Base-by-base conservation (phyloP, 2,797 vertebrate species). In the Urophycis tenuis region DNA sequence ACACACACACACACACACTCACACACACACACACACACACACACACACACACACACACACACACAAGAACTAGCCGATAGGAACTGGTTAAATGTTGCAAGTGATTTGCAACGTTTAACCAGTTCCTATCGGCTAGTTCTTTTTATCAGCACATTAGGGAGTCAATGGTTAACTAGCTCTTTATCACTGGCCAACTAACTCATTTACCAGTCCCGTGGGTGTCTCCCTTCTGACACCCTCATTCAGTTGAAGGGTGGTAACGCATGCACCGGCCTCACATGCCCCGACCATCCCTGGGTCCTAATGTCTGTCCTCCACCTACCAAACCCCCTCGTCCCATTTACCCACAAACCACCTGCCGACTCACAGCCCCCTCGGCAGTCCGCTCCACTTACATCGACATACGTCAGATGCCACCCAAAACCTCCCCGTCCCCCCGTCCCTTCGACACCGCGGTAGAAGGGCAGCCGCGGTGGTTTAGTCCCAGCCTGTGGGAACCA, bases 161-260 rank as follows among this genome's bases (percentile, higher is more conserved):
- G 86, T 89, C 76, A 91, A 87, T 89, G 84, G 75, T 88, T 89
- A 92, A 91, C 87, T 73, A 74, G 76, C 74, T 3, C 79, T 82
- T 85, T 85, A 88, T 87, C 86, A 83, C 75, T 70, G 64, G 74
- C 78, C 78, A 22, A n/a, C 53, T 53, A 22, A 53, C 45, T 53
- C 3, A 53, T 19, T 53, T n/a, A 53, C 45, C 45, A 53, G 22
- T 19, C 45, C 45, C 1, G 19, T 53, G 45, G 22, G 45, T 17
- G 6, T 53, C 39, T 14, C 39, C 11, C 11, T 15, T 14, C 12
- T 41, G 1, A 41, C 39, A 41, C 39, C 39, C 14, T 41, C 39
- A 14, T 4, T 41, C 11, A 14, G 17, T 12, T 41, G 39, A 41
- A 7, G 7, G 39, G 39, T 15, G 12, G 39, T 12, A 41, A 15